A percentile compares a stretch with the other conserved stretches of the same genome.
phyloP scores from a whole-genome alignment of 2,888 invertebrate species.

The Drosophila meridiana region DNA sequence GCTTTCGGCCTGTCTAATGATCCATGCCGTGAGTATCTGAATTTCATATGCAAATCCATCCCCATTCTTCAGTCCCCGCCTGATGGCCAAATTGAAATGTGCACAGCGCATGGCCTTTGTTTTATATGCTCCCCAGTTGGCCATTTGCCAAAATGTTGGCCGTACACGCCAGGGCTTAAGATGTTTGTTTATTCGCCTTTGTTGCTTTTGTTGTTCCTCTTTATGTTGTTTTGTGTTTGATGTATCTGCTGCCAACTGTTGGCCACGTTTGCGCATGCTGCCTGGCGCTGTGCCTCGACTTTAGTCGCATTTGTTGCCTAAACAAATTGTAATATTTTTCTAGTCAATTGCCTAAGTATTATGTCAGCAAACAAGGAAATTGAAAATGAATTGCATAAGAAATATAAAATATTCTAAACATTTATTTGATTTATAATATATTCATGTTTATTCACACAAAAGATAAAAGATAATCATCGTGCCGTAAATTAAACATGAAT shows the following conservation, averaged over 20 bases:
- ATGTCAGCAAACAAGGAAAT: conserved; percentile 25
- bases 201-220: neutral
- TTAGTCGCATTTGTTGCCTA: conserved; percentile 25
- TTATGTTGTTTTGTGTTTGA: conserved; percentile 22
- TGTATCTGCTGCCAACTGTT: conserved; percentile 52
- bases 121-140: conserved; percentile 43
- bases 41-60: conserved; percentile 67
- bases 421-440: neutral
- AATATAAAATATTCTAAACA: neutral
- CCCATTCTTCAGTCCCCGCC: conserved; percentile 5
- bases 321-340: conserved; percentile 52
- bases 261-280: conserved; percentile 32
- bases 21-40: conserved; percentile 65
- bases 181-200: conserved; percentile 19
- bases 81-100: conserved; percentile 71
- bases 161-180: conserved; percentile 38
- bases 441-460: neutral
- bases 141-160: conserved; percentile 61
- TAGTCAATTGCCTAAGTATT: conserved; percentile 42
- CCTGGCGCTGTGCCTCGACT: conserved; percentile 22
- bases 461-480: neutral
- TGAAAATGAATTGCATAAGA: conserved; percentile 2
- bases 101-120: conserved; percentile 58
- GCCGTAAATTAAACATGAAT: neutral
- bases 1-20: conserved; percentile 74